These are phyloP conservation scores for Coreoperca whiteheadi DNA, from an alignment of 2,113 vertebrate species.

Conservation along the genomic window DNA sequence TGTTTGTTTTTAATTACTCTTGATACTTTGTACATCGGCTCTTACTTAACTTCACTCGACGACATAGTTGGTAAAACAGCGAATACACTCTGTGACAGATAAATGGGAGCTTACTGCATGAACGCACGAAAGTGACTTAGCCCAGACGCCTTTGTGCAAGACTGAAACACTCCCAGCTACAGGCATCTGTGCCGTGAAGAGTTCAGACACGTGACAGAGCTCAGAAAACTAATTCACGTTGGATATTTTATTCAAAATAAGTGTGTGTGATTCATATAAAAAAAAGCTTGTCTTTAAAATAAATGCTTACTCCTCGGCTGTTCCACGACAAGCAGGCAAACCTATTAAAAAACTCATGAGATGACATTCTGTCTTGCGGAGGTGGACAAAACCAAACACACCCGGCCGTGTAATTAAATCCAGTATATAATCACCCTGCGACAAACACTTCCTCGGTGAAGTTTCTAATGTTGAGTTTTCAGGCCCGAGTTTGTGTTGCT, in stretches of 20 bases:
- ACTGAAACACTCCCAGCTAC: neutral
- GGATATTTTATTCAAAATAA: neutral
- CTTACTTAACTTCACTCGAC: neutral
- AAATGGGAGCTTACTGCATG: neutral
- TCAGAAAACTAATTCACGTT: fast-evolving
- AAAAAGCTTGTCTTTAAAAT: neutral
- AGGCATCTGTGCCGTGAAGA: neutral
- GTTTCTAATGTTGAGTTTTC: neutral
- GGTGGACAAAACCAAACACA: neutral
- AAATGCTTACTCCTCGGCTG: too few species aligned
- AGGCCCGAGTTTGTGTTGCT: neutral
- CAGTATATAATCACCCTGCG: neutral
- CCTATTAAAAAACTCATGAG: neutral
- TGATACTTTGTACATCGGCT: neutral
- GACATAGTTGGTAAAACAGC: neutral
- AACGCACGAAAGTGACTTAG: neutral
- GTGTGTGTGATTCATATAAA: neutral
- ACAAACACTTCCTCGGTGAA: neutral
- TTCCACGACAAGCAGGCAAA: neutral
- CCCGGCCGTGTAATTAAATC: neutral
- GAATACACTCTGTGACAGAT: neutral
- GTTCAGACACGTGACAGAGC: neutral
- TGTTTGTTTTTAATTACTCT: too few species aligned
- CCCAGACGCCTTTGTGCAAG: neutral
- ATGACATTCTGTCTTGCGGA: neutral